phyloP scores from a whole-genome alignment of 1,140 invertebrate genomes.

The Magallana gigas region DNA sequence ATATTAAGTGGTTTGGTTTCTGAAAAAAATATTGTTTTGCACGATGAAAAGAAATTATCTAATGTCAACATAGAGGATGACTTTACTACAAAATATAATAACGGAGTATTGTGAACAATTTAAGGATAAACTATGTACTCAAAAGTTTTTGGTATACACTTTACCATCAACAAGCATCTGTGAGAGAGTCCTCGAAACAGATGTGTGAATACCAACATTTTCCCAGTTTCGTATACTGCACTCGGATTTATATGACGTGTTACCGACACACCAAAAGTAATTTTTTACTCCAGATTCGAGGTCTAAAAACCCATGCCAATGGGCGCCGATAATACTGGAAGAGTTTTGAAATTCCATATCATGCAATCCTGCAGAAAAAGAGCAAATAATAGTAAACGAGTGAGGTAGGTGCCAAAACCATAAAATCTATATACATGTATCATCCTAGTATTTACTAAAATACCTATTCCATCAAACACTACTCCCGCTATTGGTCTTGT shows the following conservation, averaged over 20 bases:
- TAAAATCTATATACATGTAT: no score
- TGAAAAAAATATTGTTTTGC: no score
- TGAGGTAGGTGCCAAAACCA: no score
- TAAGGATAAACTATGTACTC: no score
- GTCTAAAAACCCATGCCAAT: conserved; percentile 61
- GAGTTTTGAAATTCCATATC: conserved; percentile 60
- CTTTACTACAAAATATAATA: no score
- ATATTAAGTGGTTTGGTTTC: no score
- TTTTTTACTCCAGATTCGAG: conserved; percentile 46
- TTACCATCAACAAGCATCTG: not conserved
- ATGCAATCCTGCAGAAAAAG: conserved; percentile 43
- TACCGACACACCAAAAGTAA: conserved; percentile 61
- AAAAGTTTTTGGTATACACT: no score
- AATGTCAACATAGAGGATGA: no score
- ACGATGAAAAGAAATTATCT: no score
- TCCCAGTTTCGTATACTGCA: conserved; percentile 49
- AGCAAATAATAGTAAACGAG: conserved; percentile 32
- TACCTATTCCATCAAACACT: conserved; percentile 61
- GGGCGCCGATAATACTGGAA: conserved; percentile 43
- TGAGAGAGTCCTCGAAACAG: conserved; percentile 20
- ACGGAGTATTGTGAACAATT: no score
- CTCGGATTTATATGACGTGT: conserved; percentile 38
- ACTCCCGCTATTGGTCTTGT: conserved; percentile 48
- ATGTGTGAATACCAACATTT: conserved; percentile 56
- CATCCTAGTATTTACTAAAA: not conserved